Evolutionary conservation across 2,888 invertebrate genomes (phyloP).

Genomic region (Ethmia dodecea): DNA sequence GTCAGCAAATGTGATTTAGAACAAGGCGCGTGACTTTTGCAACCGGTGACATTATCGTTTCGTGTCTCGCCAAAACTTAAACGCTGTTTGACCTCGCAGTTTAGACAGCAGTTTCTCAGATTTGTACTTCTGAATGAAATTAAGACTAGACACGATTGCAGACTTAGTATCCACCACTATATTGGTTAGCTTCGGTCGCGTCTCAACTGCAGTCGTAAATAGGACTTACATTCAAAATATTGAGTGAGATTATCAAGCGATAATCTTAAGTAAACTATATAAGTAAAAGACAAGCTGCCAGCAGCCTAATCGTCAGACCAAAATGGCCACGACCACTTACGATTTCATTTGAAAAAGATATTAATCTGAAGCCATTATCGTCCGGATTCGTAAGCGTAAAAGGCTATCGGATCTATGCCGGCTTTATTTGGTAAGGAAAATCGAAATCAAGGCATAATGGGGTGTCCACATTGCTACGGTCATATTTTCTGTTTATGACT

Average conservation of each 20-base stretch:
- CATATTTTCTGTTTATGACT: too few relatives aligned
- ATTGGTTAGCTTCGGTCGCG: too few relatives aligned
- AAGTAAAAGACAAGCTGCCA: conserved; percentile 10
- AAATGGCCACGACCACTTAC: conserved; percentile 54
- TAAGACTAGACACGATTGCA: too few relatives aligned
- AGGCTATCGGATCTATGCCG: conserved; percentile 57
- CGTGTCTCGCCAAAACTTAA: conserved; percentile 65
- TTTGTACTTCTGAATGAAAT: conserved; percentile 18
- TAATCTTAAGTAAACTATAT: too few relatives aligned
- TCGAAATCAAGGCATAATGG: conserved; percentile 32
- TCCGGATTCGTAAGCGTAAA: conserved; percentile 50
- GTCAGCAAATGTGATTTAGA: conserved; percentile 50
- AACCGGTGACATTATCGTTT: conserved; percentile 61
- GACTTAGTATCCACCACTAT: too few relatives aligned
- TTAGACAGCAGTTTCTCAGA: conserved; percentile 27
- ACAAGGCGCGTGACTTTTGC: conserved; percentile 63
- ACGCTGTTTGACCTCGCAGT: conserved; percentile 55
- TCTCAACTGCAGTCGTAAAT: too few relatives aligned
- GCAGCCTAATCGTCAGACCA: conserved; percentile 21
- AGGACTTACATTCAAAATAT: too few relatives aligned
- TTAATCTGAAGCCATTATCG: conserved; percentile 63
- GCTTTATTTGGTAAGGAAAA: conserved; percentile 55
- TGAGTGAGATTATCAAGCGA: too few relatives aligned
- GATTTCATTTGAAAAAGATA: conserved; percentile 66
- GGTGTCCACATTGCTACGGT: too few relatives aligned